These are phyloP conservation scores for Asbolus verrucosus DNA, from an alignment of 1,140 invertebrate species.

Conservation along the genomic window DNA sequence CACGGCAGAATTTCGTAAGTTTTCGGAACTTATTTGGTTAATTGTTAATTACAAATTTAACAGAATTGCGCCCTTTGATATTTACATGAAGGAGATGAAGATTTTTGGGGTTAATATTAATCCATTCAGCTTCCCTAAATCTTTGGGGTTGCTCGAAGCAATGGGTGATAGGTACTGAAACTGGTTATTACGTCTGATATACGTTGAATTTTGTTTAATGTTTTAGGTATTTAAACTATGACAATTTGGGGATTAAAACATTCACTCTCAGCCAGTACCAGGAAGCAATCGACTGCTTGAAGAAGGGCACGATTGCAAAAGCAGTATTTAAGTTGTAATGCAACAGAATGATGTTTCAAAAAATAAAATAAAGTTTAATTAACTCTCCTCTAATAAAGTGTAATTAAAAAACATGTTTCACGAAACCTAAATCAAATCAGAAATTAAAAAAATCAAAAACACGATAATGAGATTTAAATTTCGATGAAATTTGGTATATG, in stretches of 20 bases:
- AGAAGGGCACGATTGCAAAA: conserved; percentile 73
- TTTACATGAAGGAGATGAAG: conserved; percentile 74
- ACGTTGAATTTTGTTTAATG: no score
- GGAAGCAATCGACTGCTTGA: conserved; percentile 70
- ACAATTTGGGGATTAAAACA: conserved; percentile 74
- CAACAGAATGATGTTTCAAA: neutral
- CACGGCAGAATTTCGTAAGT: conserved; percentile 64
- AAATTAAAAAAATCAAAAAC: no score
- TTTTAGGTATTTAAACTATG: conserved; percentile 74
- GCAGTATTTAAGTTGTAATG: conserved; percentile 72
- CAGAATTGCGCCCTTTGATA: conserved; percentile 71
- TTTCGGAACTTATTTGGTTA: conserved; percentile 1
- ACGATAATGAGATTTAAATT: no score
- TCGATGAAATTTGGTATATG: no score
- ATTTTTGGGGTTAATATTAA: conserved; percentile 76
- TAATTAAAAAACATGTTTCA: no score
- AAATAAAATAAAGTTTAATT: no score
- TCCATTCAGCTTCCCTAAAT: conserved; percentile 74
- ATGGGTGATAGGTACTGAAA: conserved; percentile 72
- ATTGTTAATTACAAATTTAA: conserved; percentile 54
- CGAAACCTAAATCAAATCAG: no score
- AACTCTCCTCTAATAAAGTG: no score
- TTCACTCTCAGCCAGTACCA: conserved; percentile 72
- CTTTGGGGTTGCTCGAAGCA: conserved; percentile 71
- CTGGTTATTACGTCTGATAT: no score